Conservation (phyloP, 2,888 invertebrate genomes). For the Cantharis rustica region DNA sequence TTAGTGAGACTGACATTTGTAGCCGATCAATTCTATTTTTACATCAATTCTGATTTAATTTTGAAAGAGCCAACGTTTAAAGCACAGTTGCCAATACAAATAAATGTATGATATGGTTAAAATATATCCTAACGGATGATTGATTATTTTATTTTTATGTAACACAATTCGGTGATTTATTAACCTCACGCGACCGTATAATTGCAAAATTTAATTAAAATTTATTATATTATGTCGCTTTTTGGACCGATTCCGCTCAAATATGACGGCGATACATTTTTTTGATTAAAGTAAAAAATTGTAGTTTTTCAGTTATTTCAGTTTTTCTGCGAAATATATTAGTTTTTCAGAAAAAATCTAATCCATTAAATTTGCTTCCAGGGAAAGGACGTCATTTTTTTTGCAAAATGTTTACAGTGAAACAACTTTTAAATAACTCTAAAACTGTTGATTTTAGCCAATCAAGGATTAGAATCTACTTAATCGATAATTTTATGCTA, state of each 20-base stretch:
- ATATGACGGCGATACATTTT: no score
- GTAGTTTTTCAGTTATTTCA: no score
- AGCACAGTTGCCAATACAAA: constrained; percentile 31
- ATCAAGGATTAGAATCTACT: no score
- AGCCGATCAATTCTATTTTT: constrained; percentile 29
- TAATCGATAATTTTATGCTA: no score
- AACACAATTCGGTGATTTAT: background rate
- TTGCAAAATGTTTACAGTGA: no score
- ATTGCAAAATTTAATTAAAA: background rate
- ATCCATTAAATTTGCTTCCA: no score
- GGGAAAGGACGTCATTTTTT: no score
- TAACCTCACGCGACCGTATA: background rate
- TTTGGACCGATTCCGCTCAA: background rate
- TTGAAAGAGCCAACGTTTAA: constrained; percentile 23
- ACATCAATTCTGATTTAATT: constrained; percentile 32
- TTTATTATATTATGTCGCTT: background rate
- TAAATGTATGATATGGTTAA: constrained; percentile 20
- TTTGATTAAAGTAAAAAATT: no score
- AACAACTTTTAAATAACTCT: no score
- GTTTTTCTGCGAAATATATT: no score
- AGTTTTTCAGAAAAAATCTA: no score
- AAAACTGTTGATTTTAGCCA: no score
- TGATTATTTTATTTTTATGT: background rate
- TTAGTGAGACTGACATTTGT: constrained; percentile 22
- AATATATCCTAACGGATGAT: constrained; percentile 14